These are phyloP conservation scores for Eolophus roseicapilla DNA, from an alignment of 2,113 vertebrate genomes.

Conservation along the genomic window DNA sequence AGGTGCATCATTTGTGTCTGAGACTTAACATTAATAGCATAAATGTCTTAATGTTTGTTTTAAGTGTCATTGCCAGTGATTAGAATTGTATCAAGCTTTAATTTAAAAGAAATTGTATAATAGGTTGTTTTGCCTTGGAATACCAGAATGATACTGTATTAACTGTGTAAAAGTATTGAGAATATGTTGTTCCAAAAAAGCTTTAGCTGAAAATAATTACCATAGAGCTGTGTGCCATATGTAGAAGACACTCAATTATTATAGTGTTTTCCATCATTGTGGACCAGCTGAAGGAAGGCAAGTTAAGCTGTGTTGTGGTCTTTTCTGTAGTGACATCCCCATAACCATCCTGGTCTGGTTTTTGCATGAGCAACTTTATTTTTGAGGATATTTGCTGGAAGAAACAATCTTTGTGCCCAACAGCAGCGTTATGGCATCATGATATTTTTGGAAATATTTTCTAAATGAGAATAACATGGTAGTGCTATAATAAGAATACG, in stretches of 20 bases:
- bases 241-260: not conserved
- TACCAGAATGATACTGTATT: not conserved
- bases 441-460: not conserved
- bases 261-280: not conserved
- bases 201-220: not conserved
- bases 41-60: not conserved
- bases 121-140: not conserved
- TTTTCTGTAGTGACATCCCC: not conserved
- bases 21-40: not conserved
- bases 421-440: not conserved
- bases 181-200: fast-evolving
- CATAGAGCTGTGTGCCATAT: not conserved
- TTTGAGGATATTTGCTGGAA: not conserved
- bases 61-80: not conserved
- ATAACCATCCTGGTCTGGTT: not conserved
- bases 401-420: not conserved
- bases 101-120: not conserved
- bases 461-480: not conserved
- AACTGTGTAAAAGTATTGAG: not conserved
- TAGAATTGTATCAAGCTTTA: not conserved
- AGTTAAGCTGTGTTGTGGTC: not conserved
- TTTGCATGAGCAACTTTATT: not conserved
- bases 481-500: not conserved
- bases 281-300: not conserved
- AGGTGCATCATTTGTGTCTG: not conserved